Base-by-base conservation (phyloP, 2,888 invertebrate genomes). In the Quadroppia sp. region DNA sequence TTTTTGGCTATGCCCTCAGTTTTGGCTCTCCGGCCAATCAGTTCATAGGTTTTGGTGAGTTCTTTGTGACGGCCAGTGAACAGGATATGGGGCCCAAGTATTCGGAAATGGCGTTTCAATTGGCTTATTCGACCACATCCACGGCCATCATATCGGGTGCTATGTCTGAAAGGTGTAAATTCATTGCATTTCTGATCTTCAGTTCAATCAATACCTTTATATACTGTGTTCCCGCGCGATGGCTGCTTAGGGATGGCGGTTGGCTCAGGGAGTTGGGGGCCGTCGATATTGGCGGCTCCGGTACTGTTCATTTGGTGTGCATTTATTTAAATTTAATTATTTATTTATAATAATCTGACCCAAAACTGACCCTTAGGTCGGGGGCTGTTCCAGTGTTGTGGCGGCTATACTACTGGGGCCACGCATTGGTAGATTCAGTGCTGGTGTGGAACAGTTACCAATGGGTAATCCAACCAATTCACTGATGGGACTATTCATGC, bases 71-170 rank as follows among this genome's bases (percentile, higher is more conserved):
- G 50, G 78, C 80, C 25, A 79, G 80, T 20, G 78, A 78, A 4
- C 77, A 76, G 0, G 77, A 77, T 28, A 80, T 81, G 79, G 82
- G 82, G 0, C 77, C 78, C 40, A 79, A 79, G 11, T 82, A 80
- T 75, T 79, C 82, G 2, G 79, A 80, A 40, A 82, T 82, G 75
- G 80, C 82, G 25, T 82, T 82, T 75, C 71, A 78, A 77, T 71
- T 81, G 78, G 92, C 92, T 0, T 94, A 94, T 79, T 92, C 94
- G 0, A 94, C 94, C 0, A 91, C 91, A 0, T 89, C 94, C 0
- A 94, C 94, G 0, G 94, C 94, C 0, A 93, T 94, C 74, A 93
- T 94, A 0, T 92, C 92, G 78, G 94, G 94, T 0, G 92, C 94
- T 7, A 94, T 95, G 92, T 94, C 94, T 1, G 94, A 95, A 82